phyloP scores from a whole-genome alignment of 2,888 invertebrate species.

The Lithophane semibrunnea region DNA sequence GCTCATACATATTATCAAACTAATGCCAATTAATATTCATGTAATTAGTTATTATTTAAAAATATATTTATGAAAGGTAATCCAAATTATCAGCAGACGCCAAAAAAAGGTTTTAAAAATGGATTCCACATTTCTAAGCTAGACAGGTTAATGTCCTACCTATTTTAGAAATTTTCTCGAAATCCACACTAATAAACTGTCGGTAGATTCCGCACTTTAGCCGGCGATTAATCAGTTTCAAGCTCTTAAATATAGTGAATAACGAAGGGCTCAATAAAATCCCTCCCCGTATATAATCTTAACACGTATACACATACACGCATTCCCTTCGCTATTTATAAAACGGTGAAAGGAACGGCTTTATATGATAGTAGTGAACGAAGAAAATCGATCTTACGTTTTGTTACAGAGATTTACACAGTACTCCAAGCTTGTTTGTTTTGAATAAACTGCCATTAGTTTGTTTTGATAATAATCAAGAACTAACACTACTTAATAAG shows the following conservation, averaged over 20 bases:
- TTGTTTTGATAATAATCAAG: constrained; percentile 15
- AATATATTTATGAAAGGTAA: background rate
- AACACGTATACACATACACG: constrained; percentile 66
- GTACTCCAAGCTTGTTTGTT: constrained; percentile 15
- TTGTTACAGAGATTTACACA: constrained; percentile 24
- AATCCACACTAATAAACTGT: constrained; percentile 32
- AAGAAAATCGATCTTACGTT: constrained; percentile 74
- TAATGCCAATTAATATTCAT: too few species aligned
- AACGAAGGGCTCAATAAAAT: constrained; percentile 80
- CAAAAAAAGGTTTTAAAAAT: background rate
- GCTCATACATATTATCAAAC: background rate
- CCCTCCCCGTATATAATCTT: constrained; percentile 76
- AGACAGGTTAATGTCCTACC: constrained; percentile 25
- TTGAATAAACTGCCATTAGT: constrained; percentile 1
- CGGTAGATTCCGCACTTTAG: constrained; percentile 63
- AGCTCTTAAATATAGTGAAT: constrained; percentile 70
- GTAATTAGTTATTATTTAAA: too few species aligned
- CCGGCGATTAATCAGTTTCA: constrained; percentile 76
- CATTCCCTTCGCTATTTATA: constrained; percentile 86
- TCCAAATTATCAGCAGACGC: background rate
- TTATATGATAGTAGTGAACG: constrained; percentile 81
- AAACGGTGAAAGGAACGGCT: constrained; percentile 79
- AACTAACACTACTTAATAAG: background rate
- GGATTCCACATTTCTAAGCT: background rate
- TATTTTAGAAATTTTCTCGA: constrained; percentile 36